Evolutionary conservation across 2,113 vertebrate genomes (phyloP), one percentile per base, ranked within the genome.

Genomic region (Anolis carolinensis): DNA sequence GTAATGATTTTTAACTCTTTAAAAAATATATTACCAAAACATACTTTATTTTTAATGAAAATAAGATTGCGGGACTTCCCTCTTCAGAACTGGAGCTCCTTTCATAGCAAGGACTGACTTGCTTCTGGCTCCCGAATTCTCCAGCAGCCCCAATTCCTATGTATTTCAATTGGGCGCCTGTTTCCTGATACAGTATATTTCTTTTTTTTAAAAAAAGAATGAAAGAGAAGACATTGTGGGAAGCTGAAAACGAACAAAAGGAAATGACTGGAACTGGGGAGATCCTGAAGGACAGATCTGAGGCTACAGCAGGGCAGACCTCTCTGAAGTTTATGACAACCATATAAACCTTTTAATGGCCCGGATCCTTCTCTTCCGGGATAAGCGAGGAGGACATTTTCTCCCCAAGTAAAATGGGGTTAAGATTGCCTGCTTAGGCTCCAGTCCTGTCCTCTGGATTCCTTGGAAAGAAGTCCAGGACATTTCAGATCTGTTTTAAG

Each of bases 1-100:
- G 39, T 55, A 14, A 32, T 78, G 30, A 11, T 16, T 36, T 34
- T 48, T 75, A 21, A 75, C 85, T 93, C 88, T 90, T 32, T 62
- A 71, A 78, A 85, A 23, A n/a, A 25, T n/a, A 48, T 89, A 63
- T 87, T 82, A 36, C 92, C 90, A 30, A 88, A 89, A 92, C 70
- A 75, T 86, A 52, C 74, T 92, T 91, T 32, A 87, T 70, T 34
- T 32, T 18, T 7, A 7, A 80, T 70, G 4, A n/a, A 59, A 81
- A 81, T 76, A 55, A n/a, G 20, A 59, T 79, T 81, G 82, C 82
- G 79, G 84, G 79, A 71, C 34, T 78, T 30, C 18, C 8, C 59
- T 81, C 82, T 21, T 11, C 9, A 21, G 81, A 73, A 84, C 87
- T 92, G 65, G 87, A 90, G 91, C 87, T 86, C 73, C 82, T 90